Base-by-base conservation (phyloP, 2,888 invertebrate species). In the Callinectes sapidus region DNA sequence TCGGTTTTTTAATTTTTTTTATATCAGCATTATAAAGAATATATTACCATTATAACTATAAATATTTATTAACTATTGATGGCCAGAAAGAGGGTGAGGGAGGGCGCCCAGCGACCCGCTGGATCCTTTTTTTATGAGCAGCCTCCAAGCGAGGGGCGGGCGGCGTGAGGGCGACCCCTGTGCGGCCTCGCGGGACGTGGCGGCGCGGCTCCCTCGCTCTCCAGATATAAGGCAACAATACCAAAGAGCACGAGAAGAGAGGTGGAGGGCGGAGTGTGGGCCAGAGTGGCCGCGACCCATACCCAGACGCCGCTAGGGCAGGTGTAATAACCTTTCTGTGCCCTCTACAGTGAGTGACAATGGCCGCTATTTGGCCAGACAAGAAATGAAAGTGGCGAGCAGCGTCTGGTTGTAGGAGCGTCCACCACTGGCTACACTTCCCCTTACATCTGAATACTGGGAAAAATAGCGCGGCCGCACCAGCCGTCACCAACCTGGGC, bases 21-120 rank as follows among this genome's bases (percentile, higher is more conserved):
- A 91, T 91, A 93, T 90, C 93, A 93, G 93, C 91, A 93, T 93
- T 93, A 93, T 93, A 93, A 93, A 93, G 93, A 93, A 93, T 93
- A 93, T 93, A 93, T 93, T 93, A 93, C 93, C 92, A 93, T 93
- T 87, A 93, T 93, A 93, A 93, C 91, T 93, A 93, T 93, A 93
- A 93, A 93, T 93, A 93, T 93, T 93, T 93, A 93, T 93, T 91
- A 93, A 93, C 93, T 93, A 93, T 91, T 93, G 93, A 93, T 93
- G 93, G 93, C 93, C 93, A 93, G 91, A 93, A 89, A 91, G 93
- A 93, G 85, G 71, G 87, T 54, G 93, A 90, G 91, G 91, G 93
- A 93, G 54, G 85, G 71, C 91, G 91, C 90, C 85, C 71, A 81
- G 87, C 90, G 90, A 48, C 88, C 88, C 86, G 77, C 88, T 71